Evolutionary conservation across 37 sponge, comb jelly and placozoan species (phyloP), one percentile per base, ranked within the genome.

Genomic region (Dysidea cf. avara): DNA sequence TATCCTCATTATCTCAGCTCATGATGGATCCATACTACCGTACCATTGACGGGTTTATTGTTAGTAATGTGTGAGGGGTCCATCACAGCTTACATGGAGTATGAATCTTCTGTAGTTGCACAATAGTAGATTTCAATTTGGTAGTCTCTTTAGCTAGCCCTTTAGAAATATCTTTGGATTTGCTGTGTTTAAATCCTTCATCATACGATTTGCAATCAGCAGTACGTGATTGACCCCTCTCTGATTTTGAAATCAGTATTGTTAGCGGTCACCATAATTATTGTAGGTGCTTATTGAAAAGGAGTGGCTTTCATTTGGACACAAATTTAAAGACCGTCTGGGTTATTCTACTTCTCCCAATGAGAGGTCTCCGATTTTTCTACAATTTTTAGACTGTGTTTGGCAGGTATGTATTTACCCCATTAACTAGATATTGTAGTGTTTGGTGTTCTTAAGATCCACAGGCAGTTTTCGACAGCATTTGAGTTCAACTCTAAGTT

Each of bases 291-390:
- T 99, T 21, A 60, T 99, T 25, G 99, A 95, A 77, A 92, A 95
- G 69, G 99, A 99, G 67, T 99, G 99, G 99, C 83, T 99, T 28
- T 80, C 91, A 34, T 99, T 95, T 78, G 99, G 99, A 24, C 99
- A 99, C 80, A 92, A 92, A 66, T 99, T 99, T 59, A 75, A 84
- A 40, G 83, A 99, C 14, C 77, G 99, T 3, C 66, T 99, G 31
- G 99, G 88, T 1, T 71, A 87, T 59, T 91, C 90, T 18, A 66
- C 66, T 59, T 37, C 61, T 37, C 88, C 99, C 25, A 83, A 82
- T 57, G 95, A 99, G 59, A 28, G 96, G 31, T 99, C 99, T 25
- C 99, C 99, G 7, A 87, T 99, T 39, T 99, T 99, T 67, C 73
- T 95, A 2, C 99, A 96, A 60, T 99, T 99, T 71, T 81, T 99